Evolutionary conservation across 1,140 invertebrate species (phyloP).

Genomic region (Drosophila miranda): DNA sequence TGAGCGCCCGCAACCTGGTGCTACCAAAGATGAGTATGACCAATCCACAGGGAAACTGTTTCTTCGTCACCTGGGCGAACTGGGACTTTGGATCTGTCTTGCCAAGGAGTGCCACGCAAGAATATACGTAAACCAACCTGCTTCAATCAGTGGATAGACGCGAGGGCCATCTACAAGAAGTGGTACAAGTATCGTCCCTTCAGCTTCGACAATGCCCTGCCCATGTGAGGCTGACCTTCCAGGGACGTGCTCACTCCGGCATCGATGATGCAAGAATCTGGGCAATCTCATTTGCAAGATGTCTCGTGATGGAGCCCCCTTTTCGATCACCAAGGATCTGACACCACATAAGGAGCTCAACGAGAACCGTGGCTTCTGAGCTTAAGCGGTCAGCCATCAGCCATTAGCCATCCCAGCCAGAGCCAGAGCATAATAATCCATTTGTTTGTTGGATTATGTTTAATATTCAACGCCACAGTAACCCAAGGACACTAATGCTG

Average conservation of each 20-base stretch:
- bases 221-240: conserved; percentile 84
- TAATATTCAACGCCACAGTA: too few species aligned
- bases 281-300: conserved; percentile 84
- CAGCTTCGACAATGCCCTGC: conserved; percentile 84
- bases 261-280: conserved; percentile 86
- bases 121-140: conserved; percentile 74
- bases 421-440: too few species aligned
- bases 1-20: conserved; percentile 69
- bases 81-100: conserved; percentile 84
- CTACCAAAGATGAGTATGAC: conserved; percentile 73
- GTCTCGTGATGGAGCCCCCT: conserved; percentile 83
- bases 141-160: conserved; percentile 83
- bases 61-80: conserved; percentile 83
- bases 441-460: too few species aligned
- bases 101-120: conserved; percentile 83
- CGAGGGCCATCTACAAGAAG: conserved; percentile 78
- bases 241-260: conserved; percentile 85
- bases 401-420: conserved; percentile 14
- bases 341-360: conserved; percentile 78
- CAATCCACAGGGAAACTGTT: conserved; percentile 73
- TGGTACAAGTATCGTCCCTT: conserved; percentile 82
- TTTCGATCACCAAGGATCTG: conserved; percentile 83
- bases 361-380: conserved; percentile 72
- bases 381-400: neutral
- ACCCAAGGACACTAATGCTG: too few species aligned